phyloP scores from a whole-genome alignment of 2,113 vertebrate genomes.

The Anarrhichthys ocellatus region DNA sequence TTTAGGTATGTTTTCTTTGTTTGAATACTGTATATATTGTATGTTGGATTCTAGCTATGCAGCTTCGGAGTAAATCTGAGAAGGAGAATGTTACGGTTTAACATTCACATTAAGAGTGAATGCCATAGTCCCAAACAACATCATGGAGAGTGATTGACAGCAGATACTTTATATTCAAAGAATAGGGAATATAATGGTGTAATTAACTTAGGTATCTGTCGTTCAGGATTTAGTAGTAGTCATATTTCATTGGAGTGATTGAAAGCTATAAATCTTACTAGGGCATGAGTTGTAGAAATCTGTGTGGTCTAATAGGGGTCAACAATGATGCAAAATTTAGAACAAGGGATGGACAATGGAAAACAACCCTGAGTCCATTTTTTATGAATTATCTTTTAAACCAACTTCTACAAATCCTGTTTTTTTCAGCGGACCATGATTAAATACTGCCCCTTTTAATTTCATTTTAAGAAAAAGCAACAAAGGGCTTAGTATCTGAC shows the following conservation, averaged over 20 bases:
- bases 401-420: constrained; percentile 22
- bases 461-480: constrained; percentile 42
- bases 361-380: neutral
- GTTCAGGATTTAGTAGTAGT: constrained; percentile 29
- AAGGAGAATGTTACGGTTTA: neutral
- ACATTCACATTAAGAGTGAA: neutral
- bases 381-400: constrained; percentile 23
- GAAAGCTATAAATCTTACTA: constrained; percentile 33
- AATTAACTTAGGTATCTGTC: constrained; percentile 21
- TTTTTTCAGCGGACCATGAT: constrained; percentile 46
- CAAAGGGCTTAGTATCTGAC: constrained; percentile 41
- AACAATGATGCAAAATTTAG: neutral
- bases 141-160: constrained; percentile 24
- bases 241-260: constrained; percentile 31
- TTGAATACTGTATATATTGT: neutral
- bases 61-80: neutral
- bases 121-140: neutral
- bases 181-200: constrained; percentile 15
- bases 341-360: constrained; percentile 11
- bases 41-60: neutral
- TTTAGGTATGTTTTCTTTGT: constrained; percentile 38
- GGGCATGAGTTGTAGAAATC: constrained; percentile 12
- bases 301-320: constrained; percentile 12
- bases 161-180: constrained; percentile 22
- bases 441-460: constrained; percentile 56